Conservation (phyloP, 2,113 vertebrate genomes). For the Psilopogon haemacephalus region DNA sequence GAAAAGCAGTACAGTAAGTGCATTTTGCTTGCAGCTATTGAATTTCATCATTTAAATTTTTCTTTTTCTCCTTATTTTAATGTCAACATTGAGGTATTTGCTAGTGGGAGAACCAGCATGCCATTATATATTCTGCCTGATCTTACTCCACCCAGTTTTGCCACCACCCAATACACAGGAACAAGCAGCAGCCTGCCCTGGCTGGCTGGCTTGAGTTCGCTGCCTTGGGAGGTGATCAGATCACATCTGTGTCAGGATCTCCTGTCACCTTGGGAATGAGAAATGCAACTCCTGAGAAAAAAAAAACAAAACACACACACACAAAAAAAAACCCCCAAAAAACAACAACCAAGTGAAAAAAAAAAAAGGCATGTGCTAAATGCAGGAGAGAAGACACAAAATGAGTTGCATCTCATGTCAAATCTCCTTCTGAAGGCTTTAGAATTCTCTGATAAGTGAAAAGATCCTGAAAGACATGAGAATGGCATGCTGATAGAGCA, state of each 20-base stretch:
- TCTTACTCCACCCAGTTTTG: conserved; percentile 36
- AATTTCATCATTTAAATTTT: not conserved
- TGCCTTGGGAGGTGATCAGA: not conserved
- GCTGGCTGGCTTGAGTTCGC: not conserved
- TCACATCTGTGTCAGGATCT: conserved; percentile 10
- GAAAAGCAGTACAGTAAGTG: not conserved
- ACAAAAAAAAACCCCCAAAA: not conserved
- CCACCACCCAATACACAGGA: not conserved
- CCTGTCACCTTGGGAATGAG: not conserved
- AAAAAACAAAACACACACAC: too few relatives aligned
- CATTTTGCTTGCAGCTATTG: not conserved
- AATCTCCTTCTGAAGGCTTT: not conserved
- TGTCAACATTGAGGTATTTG: not conserved
- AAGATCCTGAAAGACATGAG: not conserved
- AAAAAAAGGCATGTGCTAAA: not conserved
- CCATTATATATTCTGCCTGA: not conserved
- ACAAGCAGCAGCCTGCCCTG: conserved; percentile 32
- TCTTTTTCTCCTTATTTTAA: not conserved
- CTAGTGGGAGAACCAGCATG: not conserved
- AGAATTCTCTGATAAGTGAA: not conserved
- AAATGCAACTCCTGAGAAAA: not conserved
- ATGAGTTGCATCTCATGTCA: not conserved
- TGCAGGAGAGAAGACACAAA: not conserved
- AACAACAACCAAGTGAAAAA: too few relatives aligned
- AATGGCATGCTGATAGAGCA: not conserved